Evolutionary conservation across 1,140 invertebrate species (phyloP), one percentile per base, ranked within the genome.

Genomic region (Chironomus striatipennis): DNA sequence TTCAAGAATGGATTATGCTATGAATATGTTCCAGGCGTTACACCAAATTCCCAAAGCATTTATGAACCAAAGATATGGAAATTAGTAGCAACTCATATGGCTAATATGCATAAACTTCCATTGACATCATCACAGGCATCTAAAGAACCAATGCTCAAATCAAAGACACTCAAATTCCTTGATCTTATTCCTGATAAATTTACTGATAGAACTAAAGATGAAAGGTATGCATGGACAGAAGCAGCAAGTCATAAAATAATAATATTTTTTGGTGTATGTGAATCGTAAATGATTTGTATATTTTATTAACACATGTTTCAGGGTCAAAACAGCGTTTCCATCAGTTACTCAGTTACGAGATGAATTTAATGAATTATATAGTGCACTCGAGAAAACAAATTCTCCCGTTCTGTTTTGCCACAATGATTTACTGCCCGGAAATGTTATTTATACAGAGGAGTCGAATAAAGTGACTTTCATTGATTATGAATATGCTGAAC

Each of bases 1-100:
- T 99, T 99, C 84, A 87, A 90, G 76, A 99, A 99, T 86, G 98
- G 97, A 21, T 85, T 99, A 76, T 92, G 90, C 18, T 99, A 98
- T 83, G 90, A 96, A 83, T 99, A 91, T 84, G 88, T 95, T 76
- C 89, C 90, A 77, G 98, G 98, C 43, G 85, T 87, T 74, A 93
- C 91, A 18, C 81, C 98, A 10, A 91, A 89, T 76, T 83, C 85
- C 20, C 85, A 90, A 43, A 88, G 86, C 76, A 90, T 97, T 5
- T 83, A 88, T 75, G 84, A 91, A 73, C 84, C 87, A 24, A 82
- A 88, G 78, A 87, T 97, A 75, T 93, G 90, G 84, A 83, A 84
- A 43, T 81, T 93, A 72, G 90, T 97, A 10, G 93, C 93, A 7
- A 85, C 83, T 76, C 87, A 88, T 77, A 89, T 97, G 89, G 95